Base-by-base conservation (phyloP, 1,140 invertebrate genomes). In the Nomia melanderi region DNA sequence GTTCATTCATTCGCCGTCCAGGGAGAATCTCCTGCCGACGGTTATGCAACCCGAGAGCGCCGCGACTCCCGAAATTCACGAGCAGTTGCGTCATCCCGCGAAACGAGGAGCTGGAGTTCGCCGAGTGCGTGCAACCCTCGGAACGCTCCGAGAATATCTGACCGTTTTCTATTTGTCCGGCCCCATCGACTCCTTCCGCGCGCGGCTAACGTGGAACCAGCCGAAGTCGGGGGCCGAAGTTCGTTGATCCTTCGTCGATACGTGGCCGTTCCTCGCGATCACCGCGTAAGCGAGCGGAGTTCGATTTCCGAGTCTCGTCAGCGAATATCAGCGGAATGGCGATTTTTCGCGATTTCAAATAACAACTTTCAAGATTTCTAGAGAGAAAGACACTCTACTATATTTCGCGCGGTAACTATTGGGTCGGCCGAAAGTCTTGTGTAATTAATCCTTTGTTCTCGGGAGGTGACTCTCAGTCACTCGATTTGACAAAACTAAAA, bases 21-120 rank as follows among this genome's bases (percentile, higher is more conserved):
- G n/a, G n/a, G n/a, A n/a, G n/a, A n/a, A n/a, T n/a, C n/a, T n/a
- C n/a, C n/a, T n/a, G n/a, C n/a, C n/a, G n/a, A n/a, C n/a, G 4
- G 25, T 65, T 74, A 65, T 57, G 60, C 25, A 64, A 56, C 1
- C 4, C 54, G 4, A 31, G 59, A 54, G 27, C 17, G 29, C 25
- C 36, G 20, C 41, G 29, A 33, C 14, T 25, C 3, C 23, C 47
- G 27, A 31, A 59, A 50, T 53, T 8, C 8, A 57, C 20, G 27
- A 56, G 75, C 36, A 59, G 57, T 84, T 86, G 82, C 84, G 66
- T 84, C 82, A 86, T 72, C 50, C 54, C 53, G 60, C 20, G 66
- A 80, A 80, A 79, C 36, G 41, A 36, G 31, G 27, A 62, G 31
- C 47, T 64, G 25, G 50, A 27, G 44, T 41, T 44, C 20, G 27